Base-by-base conservation (phyloP, 2,797 vertebrate species). In the Gymnothorax reevesii region DNA sequence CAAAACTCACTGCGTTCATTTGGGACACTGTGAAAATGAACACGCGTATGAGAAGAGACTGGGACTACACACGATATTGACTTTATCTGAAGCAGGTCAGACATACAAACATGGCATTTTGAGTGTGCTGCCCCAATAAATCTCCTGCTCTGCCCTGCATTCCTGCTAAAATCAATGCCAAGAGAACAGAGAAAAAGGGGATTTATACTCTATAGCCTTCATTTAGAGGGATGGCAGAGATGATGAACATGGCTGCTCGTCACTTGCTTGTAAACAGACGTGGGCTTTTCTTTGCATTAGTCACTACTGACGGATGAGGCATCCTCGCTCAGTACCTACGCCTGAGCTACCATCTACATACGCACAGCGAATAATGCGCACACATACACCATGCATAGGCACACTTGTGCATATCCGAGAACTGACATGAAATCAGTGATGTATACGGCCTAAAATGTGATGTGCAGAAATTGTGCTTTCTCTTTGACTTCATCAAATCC, bases 31-130 rank as follows among this genome's bases (percentile, higher is more conserved):
- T 42, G 33, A 42, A 42, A 42, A 42, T 42, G 33, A 42, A 42
- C 33, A 42, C 33, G 2, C 33, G 33, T 42, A 42, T 42, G 33
- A 42, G 33, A 42, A 2, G 33, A 42, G 33, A 42, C 33, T 42
- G 33, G 33, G 33, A 42, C 1, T 42, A 42, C 33, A 42, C 33
- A 42, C 33, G 33, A 2, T 42, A 42, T 42, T 42, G 33, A 42
- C 33, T 1, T 42, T 42, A 42, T 42, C 33, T 42, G 33, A 27
- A 59, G 84, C 42, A 77, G 84, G 84, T 85, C 69, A 85, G 73
- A 85, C 75, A 71, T 75, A 75, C 73, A 85, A 85, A 75, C 73
- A 85, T 71, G 33, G 54, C 84, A 57, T 71, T 75, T 85, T 85
- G 57, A 75, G 57, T 85, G 75, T 85, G 66, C 75, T 85, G 22